These are phyloP conservation scores for Drosophila putrida DNA, from an alignment of 2,888 invertebrate genomes.

Conservation along the genomic window DNA sequence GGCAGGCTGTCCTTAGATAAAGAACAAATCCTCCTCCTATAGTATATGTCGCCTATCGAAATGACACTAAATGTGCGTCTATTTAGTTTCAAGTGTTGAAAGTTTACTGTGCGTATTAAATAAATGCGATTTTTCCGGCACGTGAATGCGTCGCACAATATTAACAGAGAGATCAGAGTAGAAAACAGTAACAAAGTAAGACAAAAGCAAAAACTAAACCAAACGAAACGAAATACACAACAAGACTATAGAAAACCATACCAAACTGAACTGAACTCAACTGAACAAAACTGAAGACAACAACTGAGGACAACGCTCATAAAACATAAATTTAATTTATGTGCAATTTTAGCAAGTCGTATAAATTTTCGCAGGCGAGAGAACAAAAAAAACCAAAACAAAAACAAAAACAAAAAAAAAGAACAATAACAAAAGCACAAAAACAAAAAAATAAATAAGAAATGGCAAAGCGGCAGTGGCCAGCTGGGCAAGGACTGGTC, in stretches of 20 bases:
- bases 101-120: constrained; percentile 78
- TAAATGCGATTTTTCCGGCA: constrained; percentile 78
- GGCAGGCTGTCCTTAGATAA: constrained; percentile 7
- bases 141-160: constrained; percentile 53
- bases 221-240: constrained; percentile 12
- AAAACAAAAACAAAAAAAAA: constrained; percentile 12
- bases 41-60: constrained; percentile 55
- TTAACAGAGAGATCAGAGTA: constrained; percentile 19
- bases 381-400: constrained; percentile 49
- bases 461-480: constrained; percentile 53
- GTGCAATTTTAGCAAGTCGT: constrained; percentile 82
- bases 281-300: constrained; percentile 43
- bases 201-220: constrained; percentile 5
- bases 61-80: constrained; percentile 75
- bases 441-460: constrained; percentile 50
- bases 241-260: constrained; percentile 2
- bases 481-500: constrained; percentile 62
- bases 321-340: constrained; percentile 82
- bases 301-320: constrained; percentile 76
- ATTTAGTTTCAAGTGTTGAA: constrained; percentile 77
- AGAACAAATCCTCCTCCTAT: not conserved
- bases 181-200: constrained; percentile 17
- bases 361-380: constrained; percentile 70
- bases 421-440: constrained; percentile 18
- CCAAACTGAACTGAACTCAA: constrained; percentile 8